Percentiles rank a stretch among this genome's conserved stretches.
These are phyloP conservation scores for Meriones unguiculatus DNA, from an alignment of 2,113 vertebrate species.

Conservation along the genomic window DNA sequence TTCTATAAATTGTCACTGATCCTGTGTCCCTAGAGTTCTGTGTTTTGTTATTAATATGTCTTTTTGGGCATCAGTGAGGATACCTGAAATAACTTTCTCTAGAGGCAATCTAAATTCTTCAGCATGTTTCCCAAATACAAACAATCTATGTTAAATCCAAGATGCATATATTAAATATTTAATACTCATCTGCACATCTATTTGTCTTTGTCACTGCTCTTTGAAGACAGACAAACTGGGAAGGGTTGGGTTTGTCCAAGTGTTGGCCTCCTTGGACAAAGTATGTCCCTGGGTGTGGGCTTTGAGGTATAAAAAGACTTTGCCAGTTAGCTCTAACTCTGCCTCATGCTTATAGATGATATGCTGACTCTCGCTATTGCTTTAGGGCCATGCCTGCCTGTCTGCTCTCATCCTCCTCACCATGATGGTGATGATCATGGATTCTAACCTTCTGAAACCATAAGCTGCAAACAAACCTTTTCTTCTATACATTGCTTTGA, in stretches of 20 bases:
- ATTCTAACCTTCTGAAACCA: background rate
- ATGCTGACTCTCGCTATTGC: background rate
- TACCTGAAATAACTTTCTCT: constrained; percentile 1
- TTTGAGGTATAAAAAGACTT: background rate
- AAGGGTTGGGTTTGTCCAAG: background rate
- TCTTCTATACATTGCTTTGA: background rate
- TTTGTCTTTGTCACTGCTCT: background rate
- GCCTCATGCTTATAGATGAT: no score
- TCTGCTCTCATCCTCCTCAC: background rate
- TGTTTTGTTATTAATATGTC: background rate
- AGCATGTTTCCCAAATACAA: background rate
- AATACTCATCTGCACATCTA: background rate
- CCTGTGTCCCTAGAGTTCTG: background rate
- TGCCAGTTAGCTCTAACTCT: background rate
- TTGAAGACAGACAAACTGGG: background rate
- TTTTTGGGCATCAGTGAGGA: background rate
- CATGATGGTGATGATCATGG: background rate
- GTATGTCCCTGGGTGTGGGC: background rate
- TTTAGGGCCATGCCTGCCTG: background rate
- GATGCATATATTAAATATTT: background rate
- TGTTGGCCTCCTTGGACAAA: rapidly evolving
- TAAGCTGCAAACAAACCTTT: background rate
- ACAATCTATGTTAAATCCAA: background rate
- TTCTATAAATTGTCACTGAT: background rate
- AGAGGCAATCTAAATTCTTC: background rate